Evolutionary conservation across 2,888 invertebrate genomes (phyloP), one percentile per base, ranked within the genome.

Genomic region (Tetropium fuscum): DNA sequence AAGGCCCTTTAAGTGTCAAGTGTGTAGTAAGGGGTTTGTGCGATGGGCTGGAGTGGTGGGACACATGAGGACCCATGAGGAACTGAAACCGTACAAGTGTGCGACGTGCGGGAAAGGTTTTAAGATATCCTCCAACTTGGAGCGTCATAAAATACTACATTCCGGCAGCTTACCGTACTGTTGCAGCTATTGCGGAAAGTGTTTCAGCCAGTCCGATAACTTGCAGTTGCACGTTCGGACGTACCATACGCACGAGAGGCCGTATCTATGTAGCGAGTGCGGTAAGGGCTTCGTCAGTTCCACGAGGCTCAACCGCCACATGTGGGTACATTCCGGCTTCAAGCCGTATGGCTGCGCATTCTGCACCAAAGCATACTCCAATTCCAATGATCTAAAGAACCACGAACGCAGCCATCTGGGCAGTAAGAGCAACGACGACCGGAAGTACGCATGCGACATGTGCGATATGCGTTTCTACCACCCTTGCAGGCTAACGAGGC

Each of bases 401-500:
- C 80, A 80, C 45, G 73, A 76, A 54, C 70, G 72, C 41, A 68
- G 61, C 13, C 78, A 76, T 47, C 68, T 63, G 13, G 72, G 71
- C 13, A 59, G 59, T 51, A 58, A 58, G 44, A 60, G 47, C 1
- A 70, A 76, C 8, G 68, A 71, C 1, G 73, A 75, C 19, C 79
- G 78, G 56, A 76, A 77, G 1, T 75, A 77, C 53, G 72, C 68
- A 3, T 80, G 80, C 63, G 61, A 65, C 27, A 53, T 69, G 13
- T 80, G 80, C 58, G 69, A 75, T 36, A 74, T 75, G 74, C 65
- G 74, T 49, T 80, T 80, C 53, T 76, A 73, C 49, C 78, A 79
- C 62, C 75, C 73, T 0, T 85, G 84, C 56, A 82, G 83, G 41
- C 81, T 85, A 47, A 66, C 81, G 1, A 84, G 82, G 68, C 86